Conservation (phyloP, 2,797 vertebrate genomes). For the Uromys caudimaculatus region DNA sequence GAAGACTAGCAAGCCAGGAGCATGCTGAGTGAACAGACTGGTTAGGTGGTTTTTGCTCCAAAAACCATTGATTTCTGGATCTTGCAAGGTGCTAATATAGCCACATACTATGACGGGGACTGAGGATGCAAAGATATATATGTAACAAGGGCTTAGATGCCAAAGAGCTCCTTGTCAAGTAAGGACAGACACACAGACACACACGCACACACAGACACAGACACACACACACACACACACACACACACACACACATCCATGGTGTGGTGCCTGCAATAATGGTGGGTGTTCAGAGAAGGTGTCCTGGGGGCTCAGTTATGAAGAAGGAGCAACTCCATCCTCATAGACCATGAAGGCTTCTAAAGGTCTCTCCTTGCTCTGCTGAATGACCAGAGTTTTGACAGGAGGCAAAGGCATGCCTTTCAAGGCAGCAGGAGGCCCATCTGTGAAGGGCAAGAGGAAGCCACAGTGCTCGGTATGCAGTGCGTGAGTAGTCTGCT, state of each 20-base stretch:
- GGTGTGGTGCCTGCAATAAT: rapidly evolving
- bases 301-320: background rate
- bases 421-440: background rate
- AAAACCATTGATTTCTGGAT: background rate
- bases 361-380: background rate
- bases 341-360: background rate
- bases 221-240: background rate
- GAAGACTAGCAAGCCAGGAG: background rate
- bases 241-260: background rate
- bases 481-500: background rate
- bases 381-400: background rate
- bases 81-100: background rate
- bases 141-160: too few relatives aligned
- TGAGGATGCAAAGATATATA: background rate
- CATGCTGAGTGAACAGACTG: background rate
- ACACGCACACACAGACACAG: background rate
- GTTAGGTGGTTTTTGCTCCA: background rate
- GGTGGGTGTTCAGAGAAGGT: background rate
- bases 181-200: background rate
- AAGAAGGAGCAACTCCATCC: background rate
- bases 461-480: rapidly evolving
- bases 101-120: background rate
- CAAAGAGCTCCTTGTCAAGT: background rate
- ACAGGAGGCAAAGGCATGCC: background rate
- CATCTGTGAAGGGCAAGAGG: background rate